Evolutionary conservation across 2,113 vertebrate species (phyloP).

Genomic region (Otis tarda): DNA sequence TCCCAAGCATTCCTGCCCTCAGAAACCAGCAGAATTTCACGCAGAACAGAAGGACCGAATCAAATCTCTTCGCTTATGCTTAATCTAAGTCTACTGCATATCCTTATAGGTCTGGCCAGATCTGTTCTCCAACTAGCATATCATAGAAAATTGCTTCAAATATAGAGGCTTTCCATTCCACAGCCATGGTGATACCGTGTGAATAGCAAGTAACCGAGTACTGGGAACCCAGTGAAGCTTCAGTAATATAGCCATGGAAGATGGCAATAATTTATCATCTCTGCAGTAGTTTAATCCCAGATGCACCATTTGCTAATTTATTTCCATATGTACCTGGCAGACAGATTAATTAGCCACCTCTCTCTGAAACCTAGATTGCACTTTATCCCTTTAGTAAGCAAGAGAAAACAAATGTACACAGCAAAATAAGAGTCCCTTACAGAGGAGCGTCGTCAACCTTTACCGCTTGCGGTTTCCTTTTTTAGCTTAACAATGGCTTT

Average conservation of each 20-base stretch:
- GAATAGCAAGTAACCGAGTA: slow-evolving; percentile 48
- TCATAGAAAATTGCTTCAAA: slow-evolving; percentile 41
- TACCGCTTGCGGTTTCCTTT: not conserved
- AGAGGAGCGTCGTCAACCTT: slow-evolving; percentile 27
- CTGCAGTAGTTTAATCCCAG: slow-evolving; percentile 76
- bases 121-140: not conserved
- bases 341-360: slow-evolving; percentile 80
- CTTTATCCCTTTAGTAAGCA: slow-evolving; percentile 70
- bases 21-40: not conserved
- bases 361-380: slow-evolving; percentile 70
- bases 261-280: slow-evolving; percentile 79
- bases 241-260: slow-evolving; percentile 58
- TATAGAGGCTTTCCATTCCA: slow-evolving; percentile 19
- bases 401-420: slow-evolving; percentile 42
- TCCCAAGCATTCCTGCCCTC: not conserved
- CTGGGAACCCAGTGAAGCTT: slow-evolving; percentile 57
- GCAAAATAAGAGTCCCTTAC: slow-evolving; percentile 62
- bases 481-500: slow-evolving; percentile 35
- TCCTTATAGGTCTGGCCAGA: not conserved
- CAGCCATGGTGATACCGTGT: not conserved
- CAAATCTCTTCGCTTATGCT: not conserved
- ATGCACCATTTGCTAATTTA: slow-evolving; percentile 80
- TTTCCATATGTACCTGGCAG: slow-evolving; percentile 83
- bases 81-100: not conserved
- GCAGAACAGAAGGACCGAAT: not conserved